Conservation (phyloP, 2,113 vertebrate species). For the Macaca mulatta region DNA sequence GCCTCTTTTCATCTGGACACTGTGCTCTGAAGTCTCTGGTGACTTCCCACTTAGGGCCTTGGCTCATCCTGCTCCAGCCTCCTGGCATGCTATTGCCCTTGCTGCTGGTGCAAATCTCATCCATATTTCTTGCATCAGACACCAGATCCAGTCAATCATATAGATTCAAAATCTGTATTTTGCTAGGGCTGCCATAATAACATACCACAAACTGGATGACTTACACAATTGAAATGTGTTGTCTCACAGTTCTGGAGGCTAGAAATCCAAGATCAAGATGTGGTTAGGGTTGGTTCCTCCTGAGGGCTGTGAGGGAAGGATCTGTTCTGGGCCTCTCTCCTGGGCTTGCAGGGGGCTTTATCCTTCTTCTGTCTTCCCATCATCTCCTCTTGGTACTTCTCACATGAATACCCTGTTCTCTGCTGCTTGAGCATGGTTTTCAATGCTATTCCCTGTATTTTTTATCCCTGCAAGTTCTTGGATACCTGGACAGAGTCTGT, state of each 20-base stretch:
- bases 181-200: accelerated
- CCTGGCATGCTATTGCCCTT: neutral
- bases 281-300: neutral
- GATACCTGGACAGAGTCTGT: neutral
- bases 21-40: neutral
- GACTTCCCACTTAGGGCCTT: neutral
- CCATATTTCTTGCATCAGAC: neutral
- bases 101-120: too few species aligned
- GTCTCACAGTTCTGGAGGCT: neutral
- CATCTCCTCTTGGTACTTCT: neutral
- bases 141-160: neutral
- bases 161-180: neutral
- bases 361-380: neutral
- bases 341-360: neutral
- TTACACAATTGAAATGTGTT: neutral
- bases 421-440: accelerated
- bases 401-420: neutral
- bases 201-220: neutral
- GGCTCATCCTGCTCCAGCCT: too few species aligned
- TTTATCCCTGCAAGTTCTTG: neutral
- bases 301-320: neutral
- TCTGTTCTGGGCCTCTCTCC: neutral
- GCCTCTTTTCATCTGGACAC: neutral
- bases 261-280: neutral
- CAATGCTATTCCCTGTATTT: neutral